Evolutionary conservation across 53 echinoderm and acorn worm genomes (phyloP).

Genomic region (Crossaster papposus): DNA sequence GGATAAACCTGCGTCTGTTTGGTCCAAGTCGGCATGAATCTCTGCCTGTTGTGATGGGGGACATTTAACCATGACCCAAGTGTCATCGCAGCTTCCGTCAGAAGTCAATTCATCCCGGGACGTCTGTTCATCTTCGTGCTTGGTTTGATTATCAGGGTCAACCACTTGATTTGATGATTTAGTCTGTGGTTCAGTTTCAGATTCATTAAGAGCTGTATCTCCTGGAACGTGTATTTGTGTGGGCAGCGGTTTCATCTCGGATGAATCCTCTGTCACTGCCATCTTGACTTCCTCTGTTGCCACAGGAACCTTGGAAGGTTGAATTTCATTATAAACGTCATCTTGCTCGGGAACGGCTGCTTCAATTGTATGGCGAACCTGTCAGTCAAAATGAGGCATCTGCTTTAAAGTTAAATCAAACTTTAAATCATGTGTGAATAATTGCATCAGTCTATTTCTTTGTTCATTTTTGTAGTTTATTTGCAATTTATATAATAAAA

Average conservation of each 20-base stretch:
- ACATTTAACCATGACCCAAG: background rate
- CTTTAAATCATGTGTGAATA: background rate
- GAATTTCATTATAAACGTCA: background rate
- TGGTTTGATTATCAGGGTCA: background rate
- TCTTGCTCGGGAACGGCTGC: slow-evolving; percentile 9
- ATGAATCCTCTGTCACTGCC: background rate
- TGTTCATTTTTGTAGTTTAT: too few species aligned
- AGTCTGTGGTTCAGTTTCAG: background rate
- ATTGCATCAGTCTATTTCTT: too few species aligned
- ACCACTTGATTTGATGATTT: background rate
- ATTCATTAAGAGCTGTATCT: background rate
- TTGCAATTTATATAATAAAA: too few species aligned
- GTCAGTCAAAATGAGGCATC: background rate
- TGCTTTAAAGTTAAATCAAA: too few species aligned
- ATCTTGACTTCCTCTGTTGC: background rate
- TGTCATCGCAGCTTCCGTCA: background rate
- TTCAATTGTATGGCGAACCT: background rate
- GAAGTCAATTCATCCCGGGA: too few species aligned
- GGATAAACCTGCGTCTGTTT: background rate
- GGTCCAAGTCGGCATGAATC: background rate
- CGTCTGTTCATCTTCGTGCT: background rate
- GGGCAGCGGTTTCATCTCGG: background rate
- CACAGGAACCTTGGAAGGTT: background rate
- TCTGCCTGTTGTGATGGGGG: background rate
- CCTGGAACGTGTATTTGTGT: background rate